Conservation (phyloP, 2,888 invertebrate species). For the Spodoptera littoralis region DNA sequence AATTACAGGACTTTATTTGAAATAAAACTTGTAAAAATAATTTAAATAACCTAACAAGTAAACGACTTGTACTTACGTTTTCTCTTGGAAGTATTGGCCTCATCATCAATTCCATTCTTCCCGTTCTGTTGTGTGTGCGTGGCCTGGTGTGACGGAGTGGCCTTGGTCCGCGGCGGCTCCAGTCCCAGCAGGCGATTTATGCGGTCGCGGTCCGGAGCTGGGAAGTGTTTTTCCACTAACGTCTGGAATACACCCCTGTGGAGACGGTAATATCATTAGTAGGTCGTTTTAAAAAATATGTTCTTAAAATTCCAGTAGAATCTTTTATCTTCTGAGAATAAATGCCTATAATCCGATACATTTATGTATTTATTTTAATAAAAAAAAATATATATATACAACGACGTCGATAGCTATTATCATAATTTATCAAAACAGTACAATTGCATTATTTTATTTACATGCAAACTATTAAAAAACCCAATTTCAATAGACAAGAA, state of each 20-base stretch:
- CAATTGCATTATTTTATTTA: too few species aligned
- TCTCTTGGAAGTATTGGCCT: constrained; percentile 78
- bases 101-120: constrained; percentile 68
- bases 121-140: constrained; percentile 67
- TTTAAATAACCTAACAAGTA: neutral
- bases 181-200: constrained; percentile 93
- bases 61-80: constrained; percentile 66
- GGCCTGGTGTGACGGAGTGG: constrained; percentile 47
- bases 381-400: too few species aligned
- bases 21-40: too few species aligned
- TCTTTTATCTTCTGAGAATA: too few species aligned
- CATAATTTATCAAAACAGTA: too few species aligned
- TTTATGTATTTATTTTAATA: too few species aligned
- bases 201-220: constrained; percentile 96
- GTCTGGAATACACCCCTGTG: constrained; percentile 97
- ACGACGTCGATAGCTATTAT: too few species aligned
- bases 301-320: too few species aligned
- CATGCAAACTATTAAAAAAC: neutral
- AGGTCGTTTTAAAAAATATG: too few species aligned
- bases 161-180: constrained; percentile 79
- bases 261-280: neutral
- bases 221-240: constrained; percentile 99
- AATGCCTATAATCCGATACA: too few species aligned
- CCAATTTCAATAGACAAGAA: neutral
- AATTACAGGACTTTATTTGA: too few species aligned